A percentile compares a stretch with the other conserved stretches of the same genome.
phyloP scores from a whole-genome alignment of 2,888 invertebrate genomes.

The Andrena flavipes region DNA sequence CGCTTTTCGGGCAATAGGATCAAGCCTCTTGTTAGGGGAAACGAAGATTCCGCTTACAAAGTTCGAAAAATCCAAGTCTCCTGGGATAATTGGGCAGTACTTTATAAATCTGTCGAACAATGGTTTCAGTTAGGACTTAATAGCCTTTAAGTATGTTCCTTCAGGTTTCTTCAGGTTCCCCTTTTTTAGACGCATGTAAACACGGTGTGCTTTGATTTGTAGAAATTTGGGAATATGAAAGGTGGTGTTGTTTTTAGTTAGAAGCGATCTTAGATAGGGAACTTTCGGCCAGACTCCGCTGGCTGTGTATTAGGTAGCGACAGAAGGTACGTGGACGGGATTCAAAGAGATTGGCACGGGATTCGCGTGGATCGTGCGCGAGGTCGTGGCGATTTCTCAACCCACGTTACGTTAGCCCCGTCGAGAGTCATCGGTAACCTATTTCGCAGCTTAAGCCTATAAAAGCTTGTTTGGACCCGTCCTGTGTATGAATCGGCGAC shows the following conservation, averaged over 20 bases:
- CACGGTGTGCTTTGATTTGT: not conserved
- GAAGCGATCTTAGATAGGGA: not conserved
- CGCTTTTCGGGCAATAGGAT: not conserved
- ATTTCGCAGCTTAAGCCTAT: conserved; percentile 19
- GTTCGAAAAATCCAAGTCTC: too few relatives aligned
- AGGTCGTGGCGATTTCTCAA: conserved; percentile 42
- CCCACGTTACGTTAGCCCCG: conserved; percentile 8
- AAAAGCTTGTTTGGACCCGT: conserved; percentile 13
- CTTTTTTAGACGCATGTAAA: not conserved
- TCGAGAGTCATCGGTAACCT: conserved; percentile 18
- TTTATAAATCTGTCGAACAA: too few relatives aligned
- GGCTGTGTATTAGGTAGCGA: not conserved
- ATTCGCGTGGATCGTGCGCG: conserved; percentile 30
- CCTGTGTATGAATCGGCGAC: conserved; percentile 19
- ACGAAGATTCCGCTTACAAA: not conserved
- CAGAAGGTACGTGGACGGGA: conserved; percentile 33
- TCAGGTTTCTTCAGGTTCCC: too few relatives aligned
- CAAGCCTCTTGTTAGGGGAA: too few relatives aligned
- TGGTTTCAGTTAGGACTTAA: too few relatives aligned
- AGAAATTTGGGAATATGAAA: too few relatives aligned
- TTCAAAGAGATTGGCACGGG: conserved; percentile 44
- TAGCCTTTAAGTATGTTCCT: too few relatives aligned
- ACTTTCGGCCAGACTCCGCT: not conserved
- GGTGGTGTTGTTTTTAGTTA: not conserved
- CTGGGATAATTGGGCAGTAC: too few relatives aligned